A percentile compares a stretch with the other conserved stretches of the same genome.
Evolutionary conservation across 1,140 invertebrate species (phyloP).

Genomic region (Rhyzopertha dominica): DNA sequence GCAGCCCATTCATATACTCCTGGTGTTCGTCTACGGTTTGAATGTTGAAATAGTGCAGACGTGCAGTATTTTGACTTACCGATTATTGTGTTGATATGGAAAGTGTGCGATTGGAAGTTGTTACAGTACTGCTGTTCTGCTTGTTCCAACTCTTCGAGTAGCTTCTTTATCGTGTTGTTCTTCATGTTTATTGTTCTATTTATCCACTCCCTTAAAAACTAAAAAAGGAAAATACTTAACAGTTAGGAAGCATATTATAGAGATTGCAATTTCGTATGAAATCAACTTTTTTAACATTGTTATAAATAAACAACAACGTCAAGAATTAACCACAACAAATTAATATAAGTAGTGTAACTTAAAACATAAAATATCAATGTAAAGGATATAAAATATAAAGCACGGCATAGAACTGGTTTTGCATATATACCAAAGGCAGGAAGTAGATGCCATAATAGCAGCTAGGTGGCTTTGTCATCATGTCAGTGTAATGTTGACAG

Average conservation of each 20-base stretch:
- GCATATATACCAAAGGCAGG: too few species aligned
- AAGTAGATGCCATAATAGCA: too few species aligned
- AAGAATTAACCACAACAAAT: too few species aligned
- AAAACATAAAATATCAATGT: too few species aligned
- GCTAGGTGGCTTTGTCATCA: too few species aligned
- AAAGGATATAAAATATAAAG: too few species aligned
- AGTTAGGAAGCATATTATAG: constrained; percentile 4
- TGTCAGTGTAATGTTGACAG: too few species aligned
- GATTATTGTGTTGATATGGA: constrained; percentile 61
- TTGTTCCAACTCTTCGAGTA: constrained; percentile 60
- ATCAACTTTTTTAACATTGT: constrained; percentile 3
- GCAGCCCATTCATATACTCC: constrained; percentile 30
- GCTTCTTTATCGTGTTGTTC: constrained; percentile 56
- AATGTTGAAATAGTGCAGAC: too few species aligned
- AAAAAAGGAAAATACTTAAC: constrained; percentile 23
- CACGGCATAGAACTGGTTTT: too few species aligned
- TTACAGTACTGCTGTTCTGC: constrained; percentile 64
- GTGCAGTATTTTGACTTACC: too few species aligned
- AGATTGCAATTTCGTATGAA: background rate
- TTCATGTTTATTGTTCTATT: constrained; percentile 58
- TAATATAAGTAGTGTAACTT: too few species aligned
- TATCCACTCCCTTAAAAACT: constrained; percentile 57
- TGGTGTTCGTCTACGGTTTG: constrained; percentile 30
- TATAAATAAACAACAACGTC: constrained; percentile 1
- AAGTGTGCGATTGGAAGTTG: constrained; percentile 63